Conservation (phyloP, 2,797 vertebrate species). For the Crenichthys baileyi region DNA sequence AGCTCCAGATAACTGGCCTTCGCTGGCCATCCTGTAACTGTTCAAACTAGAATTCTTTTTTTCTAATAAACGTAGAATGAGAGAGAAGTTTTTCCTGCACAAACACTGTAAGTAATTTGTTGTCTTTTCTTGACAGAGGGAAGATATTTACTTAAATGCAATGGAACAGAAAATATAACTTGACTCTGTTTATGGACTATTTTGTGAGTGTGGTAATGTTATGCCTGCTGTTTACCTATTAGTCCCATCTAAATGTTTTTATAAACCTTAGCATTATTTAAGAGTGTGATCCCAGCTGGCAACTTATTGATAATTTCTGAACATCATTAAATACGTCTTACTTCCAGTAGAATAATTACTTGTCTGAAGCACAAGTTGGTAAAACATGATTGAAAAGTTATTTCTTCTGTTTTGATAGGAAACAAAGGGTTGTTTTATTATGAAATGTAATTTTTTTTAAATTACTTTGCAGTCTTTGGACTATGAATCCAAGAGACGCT, state of each 20-base stretch:
- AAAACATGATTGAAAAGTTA: constrained; percentile 17
- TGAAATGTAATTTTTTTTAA: neutral
- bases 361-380: constrained; percentile 18
- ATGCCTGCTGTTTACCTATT: constrained; percentile 65
- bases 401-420: constrained; percentile 19
- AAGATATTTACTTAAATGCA: constrained; percentile 50
- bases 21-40: neutral
- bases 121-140: neutral
- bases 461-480: constrained; percentile 84
- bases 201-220: constrained; percentile 52
- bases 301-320: constrained; percentile 56
- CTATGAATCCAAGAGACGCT: constrained; percentile 86
- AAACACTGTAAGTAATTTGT: constrained; percentile 3
- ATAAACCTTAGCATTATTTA: constrained; percentile 53
- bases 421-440: constrained; percentile 9
- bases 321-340: constrained; percentile 36
- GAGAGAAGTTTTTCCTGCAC: neutral
- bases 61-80: neutral
- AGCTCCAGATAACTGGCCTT: neutral
- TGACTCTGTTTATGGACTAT: constrained; percentile 42
- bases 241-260: constrained; percentile 43
- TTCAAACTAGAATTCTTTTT: too few relatives aligned
- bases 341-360: constrained; percentile 20
- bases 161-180: constrained; percentile 31
- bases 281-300: constrained; percentile 55